Percentiles rank a stretch among this genome's conserved stretches.
Evolutionary conservation across 2,113 vertebrate species (phyloP).

Genomic region (Reinhardtius hippoglossoides): DNA sequence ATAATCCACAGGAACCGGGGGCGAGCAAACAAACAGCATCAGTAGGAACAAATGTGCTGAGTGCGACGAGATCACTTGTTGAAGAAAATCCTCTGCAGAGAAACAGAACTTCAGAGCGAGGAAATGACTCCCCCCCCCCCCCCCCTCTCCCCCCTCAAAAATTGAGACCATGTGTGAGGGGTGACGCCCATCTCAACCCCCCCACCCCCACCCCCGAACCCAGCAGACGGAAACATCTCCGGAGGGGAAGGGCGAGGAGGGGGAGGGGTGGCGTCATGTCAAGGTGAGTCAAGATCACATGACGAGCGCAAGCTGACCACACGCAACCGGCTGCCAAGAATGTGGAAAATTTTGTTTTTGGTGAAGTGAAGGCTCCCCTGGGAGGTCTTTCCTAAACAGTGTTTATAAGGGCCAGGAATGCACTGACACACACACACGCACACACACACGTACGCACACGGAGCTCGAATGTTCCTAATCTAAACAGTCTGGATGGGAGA

Average conservation of each 20-base stretch:
- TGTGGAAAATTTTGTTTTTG: slow-evolving; percentile 76
- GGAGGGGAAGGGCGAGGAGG: slow-evolving; percentile 15
- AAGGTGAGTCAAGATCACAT: slow-evolving; percentile 74
- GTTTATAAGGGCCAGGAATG: neutral
- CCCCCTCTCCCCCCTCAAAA: slow-evolving; percentile 35
- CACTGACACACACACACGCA: neutral
- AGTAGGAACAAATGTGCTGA: slow-evolving; percentile 66
- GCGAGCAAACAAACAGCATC: slow-evolving; percentile 65
- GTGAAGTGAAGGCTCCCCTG: slow-evolving; percentile 60
- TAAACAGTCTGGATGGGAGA: slow-evolving; percentile 60
- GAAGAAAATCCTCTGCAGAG: slow-evolving; percentile 26
- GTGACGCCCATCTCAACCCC: slow-evolving; percentile 47
- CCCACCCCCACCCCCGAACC: neutral
- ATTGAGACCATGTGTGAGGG: slow-evolving; percentile 71
- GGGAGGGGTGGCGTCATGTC: slow-evolving; percentile 36
- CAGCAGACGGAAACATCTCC: slow-evolving; percentile 42
- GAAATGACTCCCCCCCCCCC: slow-evolving; percentile 44
- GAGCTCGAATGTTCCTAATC: slow-evolving; percentile 36
- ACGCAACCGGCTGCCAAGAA: slow-evolving; percentile 70
- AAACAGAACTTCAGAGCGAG: slow-evolving; percentile 52
- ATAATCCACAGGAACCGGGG: slow-evolving; percentile 60
- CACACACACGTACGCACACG: slow-evolving; percentile 33
- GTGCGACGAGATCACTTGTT: slow-evolving; percentile 37
- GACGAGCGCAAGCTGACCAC: slow-evolving; percentile 53
- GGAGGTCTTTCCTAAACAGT: slow-evolving; percentile 71